These are phyloP conservation scores for Forpus xanthops DNA, from an alignment of 2,797 vertebrate genomes.

Conservation along the genomic window DNA sequence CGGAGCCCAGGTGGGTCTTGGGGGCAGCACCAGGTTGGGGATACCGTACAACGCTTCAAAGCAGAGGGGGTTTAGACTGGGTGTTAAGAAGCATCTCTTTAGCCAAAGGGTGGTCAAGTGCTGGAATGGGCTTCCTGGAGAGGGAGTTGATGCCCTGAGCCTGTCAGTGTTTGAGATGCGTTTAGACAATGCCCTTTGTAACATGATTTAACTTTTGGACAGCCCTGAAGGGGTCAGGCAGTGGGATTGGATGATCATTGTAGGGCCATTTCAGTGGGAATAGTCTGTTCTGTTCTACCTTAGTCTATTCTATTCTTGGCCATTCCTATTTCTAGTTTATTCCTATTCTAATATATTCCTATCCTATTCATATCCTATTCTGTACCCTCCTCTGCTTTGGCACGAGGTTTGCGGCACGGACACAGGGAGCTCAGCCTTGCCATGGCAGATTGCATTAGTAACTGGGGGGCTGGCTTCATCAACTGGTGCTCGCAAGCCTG, in stretches of 20 bases:
- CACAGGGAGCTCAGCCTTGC: fast-evolving
- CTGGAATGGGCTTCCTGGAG: not conserved
- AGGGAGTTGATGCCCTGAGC: not conserved
- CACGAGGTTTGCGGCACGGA: not conserved
- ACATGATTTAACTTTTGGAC: not conserved
- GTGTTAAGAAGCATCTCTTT: not conserved
- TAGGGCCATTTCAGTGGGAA: not conserved
- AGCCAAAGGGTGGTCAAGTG: not conserved
- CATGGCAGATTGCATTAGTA: not conserved
- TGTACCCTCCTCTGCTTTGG: not conserved
- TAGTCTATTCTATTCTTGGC: not conserved
- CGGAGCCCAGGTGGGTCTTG: not conserved
- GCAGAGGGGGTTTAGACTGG: not conserved
- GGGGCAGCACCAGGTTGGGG: not conserved
- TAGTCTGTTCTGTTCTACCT: not conserved
- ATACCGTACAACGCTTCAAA: not conserved
- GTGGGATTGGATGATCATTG: not conserved
- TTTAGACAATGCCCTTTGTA: not conserved
- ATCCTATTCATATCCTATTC: too few species aligned
- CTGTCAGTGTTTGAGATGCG: not conserved
- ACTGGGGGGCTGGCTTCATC: not conserved
- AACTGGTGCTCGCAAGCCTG: not conserved
- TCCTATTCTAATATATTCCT: not conserved
- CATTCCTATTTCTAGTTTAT: not conserved
- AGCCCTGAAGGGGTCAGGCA: not conserved